phyloP scores from a whole-genome alignment of 2,113 vertebrate genomes.

The Pardalotus punctatus region DNA sequence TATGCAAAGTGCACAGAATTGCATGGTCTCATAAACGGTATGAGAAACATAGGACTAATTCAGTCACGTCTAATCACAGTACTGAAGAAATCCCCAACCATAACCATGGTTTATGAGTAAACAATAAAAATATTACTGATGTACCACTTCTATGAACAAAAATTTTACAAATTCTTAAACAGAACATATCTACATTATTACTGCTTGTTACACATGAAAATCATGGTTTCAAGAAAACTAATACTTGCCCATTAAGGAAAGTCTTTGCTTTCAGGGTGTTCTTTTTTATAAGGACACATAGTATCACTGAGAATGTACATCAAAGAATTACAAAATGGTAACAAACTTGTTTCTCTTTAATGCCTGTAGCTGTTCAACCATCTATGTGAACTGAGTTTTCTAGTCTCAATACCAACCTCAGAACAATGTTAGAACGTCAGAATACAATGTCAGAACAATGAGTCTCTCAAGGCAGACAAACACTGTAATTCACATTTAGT shows the following conservation, averaged over 20 bases:
- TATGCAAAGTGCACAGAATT: background rate
- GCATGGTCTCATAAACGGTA: background rate
- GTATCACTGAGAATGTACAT: background rate
- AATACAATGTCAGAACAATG: background rate
- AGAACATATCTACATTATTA: background rate
- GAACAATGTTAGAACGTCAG: too few species aligned
- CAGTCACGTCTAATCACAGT: background rate
- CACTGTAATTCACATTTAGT: background rate
- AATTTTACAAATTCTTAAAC: background rate
- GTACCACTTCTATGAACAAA: background rate
- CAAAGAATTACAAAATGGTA: background rate
- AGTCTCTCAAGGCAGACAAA: background rate
- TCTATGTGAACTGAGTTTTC: background rate
- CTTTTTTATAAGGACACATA: background rate
- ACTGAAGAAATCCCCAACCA: background rate
- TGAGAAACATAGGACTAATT: background rate
- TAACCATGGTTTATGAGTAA: background rate
- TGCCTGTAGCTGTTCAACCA: background rate
- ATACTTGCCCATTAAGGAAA: background rate
- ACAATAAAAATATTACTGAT: background rate
- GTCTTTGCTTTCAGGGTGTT: background rate
- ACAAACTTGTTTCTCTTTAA: background rate
- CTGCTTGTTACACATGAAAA: background rate
- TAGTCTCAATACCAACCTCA: background rate
- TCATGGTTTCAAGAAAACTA: background rate